These are phyloP conservation scores for Hylomyscus alleni DNA, from an alignment of 2,797 vertebrate species.

Conservation along the genomic window DNA sequence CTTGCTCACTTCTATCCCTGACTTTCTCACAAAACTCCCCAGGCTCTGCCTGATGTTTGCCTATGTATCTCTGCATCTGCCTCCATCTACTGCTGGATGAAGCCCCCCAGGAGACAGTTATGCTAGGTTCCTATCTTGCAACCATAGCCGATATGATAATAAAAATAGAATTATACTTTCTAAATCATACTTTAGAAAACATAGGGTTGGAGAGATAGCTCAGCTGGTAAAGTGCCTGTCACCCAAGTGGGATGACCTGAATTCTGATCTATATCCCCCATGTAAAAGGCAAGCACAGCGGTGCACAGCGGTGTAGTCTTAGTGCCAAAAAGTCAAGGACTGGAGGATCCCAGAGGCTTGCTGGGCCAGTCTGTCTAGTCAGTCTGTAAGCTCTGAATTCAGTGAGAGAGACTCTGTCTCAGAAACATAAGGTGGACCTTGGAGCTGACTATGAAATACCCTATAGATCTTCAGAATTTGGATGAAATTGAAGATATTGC, in stretches of 20 bases:
- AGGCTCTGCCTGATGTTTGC: too few species aligned
- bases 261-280: neutral
- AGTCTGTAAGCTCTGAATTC: neutral
- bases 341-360: neutral
- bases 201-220: neutral
- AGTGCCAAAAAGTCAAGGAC: too few species aligned
- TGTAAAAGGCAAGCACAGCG: neutral
- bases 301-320: too few species aligned
- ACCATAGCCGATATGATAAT: neutral
- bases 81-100: neutral
- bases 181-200: neutral
- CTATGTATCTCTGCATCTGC: too few species aligned
- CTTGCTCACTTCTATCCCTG: too few species aligned
- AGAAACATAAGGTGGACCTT: neutral
- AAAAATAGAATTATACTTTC: slow-evolving; percentile 7
- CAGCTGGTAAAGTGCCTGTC: neutral
- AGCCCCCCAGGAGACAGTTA: neutral
- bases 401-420: neutral
- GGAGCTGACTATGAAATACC: neutral
- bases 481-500: neutral
- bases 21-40: too few species aligned
- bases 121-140: neutral
- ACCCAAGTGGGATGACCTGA: neutral
- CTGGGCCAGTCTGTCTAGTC: neutral
- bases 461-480: neutral